A percentile compares a stretch with the other conserved stretches of the same genome.
These are phyloP conservation scores for Theretra japonica DNA, from an alignment of 2,888 invertebrate species.

Conservation along the genomic window DNA sequence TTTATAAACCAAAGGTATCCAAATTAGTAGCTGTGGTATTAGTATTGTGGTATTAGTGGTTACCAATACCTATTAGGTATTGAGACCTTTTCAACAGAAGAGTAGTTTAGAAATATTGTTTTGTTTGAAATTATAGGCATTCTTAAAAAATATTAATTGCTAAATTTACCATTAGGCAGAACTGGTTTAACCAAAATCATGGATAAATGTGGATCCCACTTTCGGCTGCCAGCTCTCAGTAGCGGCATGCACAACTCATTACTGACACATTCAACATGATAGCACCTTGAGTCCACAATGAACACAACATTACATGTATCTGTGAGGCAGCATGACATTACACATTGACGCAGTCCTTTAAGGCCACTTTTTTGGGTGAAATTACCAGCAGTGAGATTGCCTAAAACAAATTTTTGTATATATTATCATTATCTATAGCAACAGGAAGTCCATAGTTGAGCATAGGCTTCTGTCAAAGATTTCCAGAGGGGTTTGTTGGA, in stretches of 20 bases:
- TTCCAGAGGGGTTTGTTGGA: too few species aligned
- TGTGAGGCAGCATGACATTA: conserved; percentile 87
- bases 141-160: background rate
- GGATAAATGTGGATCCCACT: conserved; percentile 86
- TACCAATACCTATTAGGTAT: background rate
- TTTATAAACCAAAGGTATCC: background rate
- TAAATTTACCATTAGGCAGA: conserved; percentile 76
- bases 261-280: conserved; percentile 89
- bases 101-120: too few species aligned
- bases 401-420: conserved; percentile 46
- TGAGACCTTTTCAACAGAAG: too few species aligned
- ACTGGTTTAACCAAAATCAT: conserved; percentile 92
- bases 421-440: background rate
- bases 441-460: too few species aligned
- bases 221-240: conserved; percentile 75
- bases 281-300: conserved; percentile 90
- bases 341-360: conserved; percentile 86
- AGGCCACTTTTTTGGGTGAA: conserved; percentile 84
- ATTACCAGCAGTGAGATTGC: conserved; percentile 85
- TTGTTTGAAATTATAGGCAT: too few species aligned
- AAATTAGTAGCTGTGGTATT: background rate
- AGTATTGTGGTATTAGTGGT: too few species aligned
- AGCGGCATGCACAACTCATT: conserved; percentile 90
- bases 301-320: conserved; percentile 91
- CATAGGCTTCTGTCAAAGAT: too few species aligned